Conservation (phyloP, 2,113 vertebrate species). For the Malurus elegans region DNA sequence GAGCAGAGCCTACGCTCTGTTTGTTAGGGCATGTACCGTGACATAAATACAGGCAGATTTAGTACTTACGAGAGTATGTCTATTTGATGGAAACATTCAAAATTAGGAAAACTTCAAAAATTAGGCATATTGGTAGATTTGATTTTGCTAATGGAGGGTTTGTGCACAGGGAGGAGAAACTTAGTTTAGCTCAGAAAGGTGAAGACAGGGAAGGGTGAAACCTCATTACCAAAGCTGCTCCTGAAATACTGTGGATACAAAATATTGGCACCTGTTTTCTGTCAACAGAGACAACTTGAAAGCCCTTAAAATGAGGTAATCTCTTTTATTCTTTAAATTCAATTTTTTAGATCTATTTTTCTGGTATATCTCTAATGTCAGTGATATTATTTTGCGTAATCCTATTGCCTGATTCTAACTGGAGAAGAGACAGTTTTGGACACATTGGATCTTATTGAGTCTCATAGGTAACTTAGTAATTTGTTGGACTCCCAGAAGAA, state of each 20-base stretch:
- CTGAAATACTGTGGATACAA: not conserved
- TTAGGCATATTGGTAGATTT: not conserved
- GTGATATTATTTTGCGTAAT: not conserved
- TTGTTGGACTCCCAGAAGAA: not conserved
- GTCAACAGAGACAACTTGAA: not conserved
- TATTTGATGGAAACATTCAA: not conserved
- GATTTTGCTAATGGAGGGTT: not conserved
- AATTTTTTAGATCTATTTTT: not conserved
- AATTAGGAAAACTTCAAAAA: not conserved
- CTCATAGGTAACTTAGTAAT: not conserved
- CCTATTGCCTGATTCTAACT: not conserved
- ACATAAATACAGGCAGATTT: not conserved
- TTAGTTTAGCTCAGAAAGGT: not conserved
- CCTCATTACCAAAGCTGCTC: not conserved
- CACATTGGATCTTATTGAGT: not conserved
- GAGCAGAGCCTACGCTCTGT: not conserved
- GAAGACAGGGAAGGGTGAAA: not conserved
- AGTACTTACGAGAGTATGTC: not conserved
- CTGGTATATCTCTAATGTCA: not conserved
- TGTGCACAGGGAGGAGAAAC: not conserved
- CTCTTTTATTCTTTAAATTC: not conserved
- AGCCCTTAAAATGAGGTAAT: not conserved
- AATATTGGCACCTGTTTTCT: not conserved
- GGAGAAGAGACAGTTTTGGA: not conserved
- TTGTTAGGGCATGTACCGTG: not conserved